Evolutionary conservation across 2,888 invertebrate genomes (phyloP).

Genomic region (Cacoxenus indagator): DNA sequence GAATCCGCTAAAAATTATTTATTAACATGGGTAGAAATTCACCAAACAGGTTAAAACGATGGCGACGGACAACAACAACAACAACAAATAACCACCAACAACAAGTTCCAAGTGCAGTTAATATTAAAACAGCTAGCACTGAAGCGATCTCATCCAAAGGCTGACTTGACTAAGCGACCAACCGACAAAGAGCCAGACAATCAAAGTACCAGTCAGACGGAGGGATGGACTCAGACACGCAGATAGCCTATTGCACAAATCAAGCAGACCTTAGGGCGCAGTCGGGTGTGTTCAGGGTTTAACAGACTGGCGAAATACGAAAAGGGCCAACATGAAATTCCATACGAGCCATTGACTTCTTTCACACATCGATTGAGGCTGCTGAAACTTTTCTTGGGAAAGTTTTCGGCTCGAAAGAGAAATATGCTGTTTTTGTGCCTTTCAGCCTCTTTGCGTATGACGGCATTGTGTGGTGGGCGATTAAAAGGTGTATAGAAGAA

Average conservation of each 20-base stretch:
- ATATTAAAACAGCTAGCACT: conserved; percentile 52
- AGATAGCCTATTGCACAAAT: conserved; percentile 34
- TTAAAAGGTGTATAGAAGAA: background rate
- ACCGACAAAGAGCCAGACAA: conserved; percentile 43
- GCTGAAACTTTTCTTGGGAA: conserved; percentile 58
- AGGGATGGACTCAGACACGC: conserved; percentile 19
- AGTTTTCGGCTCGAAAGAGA: conserved; percentile 58
- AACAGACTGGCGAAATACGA: conserved; percentile 52
- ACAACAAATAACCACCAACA: conserved; percentile 34
- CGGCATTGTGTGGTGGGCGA: background rate
- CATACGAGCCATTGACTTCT: conserved; percentile 67
- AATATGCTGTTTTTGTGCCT: conserved; percentile 36
- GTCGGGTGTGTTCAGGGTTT: background rate
- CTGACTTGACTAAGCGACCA: conserved; percentile 60
- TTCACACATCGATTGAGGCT: conserved; percentile 31
- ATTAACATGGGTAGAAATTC: conserved; percentile 67
- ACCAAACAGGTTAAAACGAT: conserved; percentile 67
- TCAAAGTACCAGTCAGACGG: conserved; percentile 4
- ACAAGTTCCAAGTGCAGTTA: conserved; percentile 28
- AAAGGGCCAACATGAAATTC: conserved; percentile 65
- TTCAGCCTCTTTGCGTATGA: background rate
- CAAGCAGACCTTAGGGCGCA: conserved; percentile 6
- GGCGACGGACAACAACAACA: conserved; percentile 35
- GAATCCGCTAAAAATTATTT: conserved; percentile 69
- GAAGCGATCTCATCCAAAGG: conserved; percentile 36